These are phyloP conservation scores for Lates japonicus DNA, from an alignment of 2,797 vertebrate species.

Conservation along the genomic window DNA sequence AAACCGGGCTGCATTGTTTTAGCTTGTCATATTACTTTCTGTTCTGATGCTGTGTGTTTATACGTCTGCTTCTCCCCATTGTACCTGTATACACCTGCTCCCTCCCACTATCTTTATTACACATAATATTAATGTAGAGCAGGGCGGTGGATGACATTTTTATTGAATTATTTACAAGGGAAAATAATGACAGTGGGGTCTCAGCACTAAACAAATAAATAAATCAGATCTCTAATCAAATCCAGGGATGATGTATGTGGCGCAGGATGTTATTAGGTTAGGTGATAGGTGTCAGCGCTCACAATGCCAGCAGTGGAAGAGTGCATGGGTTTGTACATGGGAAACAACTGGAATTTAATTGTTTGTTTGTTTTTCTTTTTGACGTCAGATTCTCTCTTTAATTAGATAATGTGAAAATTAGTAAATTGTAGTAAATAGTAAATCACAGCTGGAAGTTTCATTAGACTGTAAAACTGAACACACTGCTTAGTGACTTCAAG, in stretches of 20 bases:
- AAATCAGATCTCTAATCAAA: conserved; percentile 87
- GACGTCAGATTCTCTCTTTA: conserved; percentile 37
- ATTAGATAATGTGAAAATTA: conserved; percentile 31
- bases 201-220: conserved; percentile 87
- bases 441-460: conserved; percentile 36
- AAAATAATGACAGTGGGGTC: conserved; percentile 85
- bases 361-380: conserved; percentile 4
- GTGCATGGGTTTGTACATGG: conserved; percentile 45
- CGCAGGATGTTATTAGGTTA: conserved; percentile 80
- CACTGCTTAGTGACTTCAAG: neutral
- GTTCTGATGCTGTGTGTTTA: conserved; percentile 39
- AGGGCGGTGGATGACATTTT: conserved; percentile 80
- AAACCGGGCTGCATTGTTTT: conserved; percentile 41
- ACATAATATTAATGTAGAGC: conserved; percentile 82
- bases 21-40: conserved; percentile 43
- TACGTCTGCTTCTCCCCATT: conserved; percentile 48
- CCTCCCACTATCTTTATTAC: conserved; percentile 79
- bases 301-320: conserved; percentile 61
- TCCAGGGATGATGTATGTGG: conserved; percentile 80
- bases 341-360: conserved; percentile 55
- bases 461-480: conserved; percentile 25
- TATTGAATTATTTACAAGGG: conserved; percentile 88
- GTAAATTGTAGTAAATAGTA: too few relatives aligned
- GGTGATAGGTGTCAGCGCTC: conserved; percentile 79
- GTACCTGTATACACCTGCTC: conserved; percentile 69